Percentiles rank a stretch among this genome's conserved stretches.
Conservation (phyloP, 1,140 invertebrate species). For the Philotrypesis tridentata region DNA sequence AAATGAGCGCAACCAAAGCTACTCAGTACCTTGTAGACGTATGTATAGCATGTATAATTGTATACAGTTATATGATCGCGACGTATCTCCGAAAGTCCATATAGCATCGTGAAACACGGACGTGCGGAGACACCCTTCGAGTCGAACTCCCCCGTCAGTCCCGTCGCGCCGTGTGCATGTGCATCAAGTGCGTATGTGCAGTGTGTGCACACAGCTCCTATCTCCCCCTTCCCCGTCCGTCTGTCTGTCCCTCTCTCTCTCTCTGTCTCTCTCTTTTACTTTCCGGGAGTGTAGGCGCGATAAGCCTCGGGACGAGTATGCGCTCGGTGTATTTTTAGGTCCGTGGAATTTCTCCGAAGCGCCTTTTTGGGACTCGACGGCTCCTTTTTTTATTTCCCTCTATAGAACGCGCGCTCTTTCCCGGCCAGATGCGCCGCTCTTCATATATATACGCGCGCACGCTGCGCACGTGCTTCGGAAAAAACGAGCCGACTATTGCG, state of each 20-base stretch:
- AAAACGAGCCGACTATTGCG: slow-evolving; percentile 12
- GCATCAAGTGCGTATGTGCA: slow-evolving; percentile 60
- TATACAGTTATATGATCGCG: too few relatives aligned
- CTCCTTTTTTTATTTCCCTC: slow-evolving; percentile 17
- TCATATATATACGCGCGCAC: too few relatives aligned
- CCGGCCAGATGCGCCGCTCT: slow-evolving; percentile 17
- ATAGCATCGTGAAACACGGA: background rate
- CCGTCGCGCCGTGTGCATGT: slow-evolving; percentile 54
- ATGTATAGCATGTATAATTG: too few relatives aligned
- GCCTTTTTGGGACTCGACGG: slow-evolving; percentile 15
- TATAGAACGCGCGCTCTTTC: too few relatives aligned
- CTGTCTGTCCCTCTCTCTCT: background rate
- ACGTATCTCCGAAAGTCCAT: too few relatives aligned
- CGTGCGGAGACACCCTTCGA: background rate
- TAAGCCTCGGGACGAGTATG: slow-evolving; percentile 52
- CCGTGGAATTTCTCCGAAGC: slow-evolving; percentile 49
- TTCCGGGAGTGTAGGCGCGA: slow-evolving; percentile 50
- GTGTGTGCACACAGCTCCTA: too few relatives aligned
- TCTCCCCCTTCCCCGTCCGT: too few relatives aligned
- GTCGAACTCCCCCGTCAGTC: background rate
- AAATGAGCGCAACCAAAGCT: too few relatives aligned
- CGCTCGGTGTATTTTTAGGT: slow-evolving; percentile 56
- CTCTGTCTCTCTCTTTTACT: slow-evolving; percentile 40
- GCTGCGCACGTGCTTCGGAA: background rate
- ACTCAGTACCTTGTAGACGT: too few relatives aligned